Evolutionary conservation across 2,113 vertebrate genomes (phyloP), one percentile per base, ranked within the genome.

Genomic region (Chelonoidis abingdonii): DNA sequence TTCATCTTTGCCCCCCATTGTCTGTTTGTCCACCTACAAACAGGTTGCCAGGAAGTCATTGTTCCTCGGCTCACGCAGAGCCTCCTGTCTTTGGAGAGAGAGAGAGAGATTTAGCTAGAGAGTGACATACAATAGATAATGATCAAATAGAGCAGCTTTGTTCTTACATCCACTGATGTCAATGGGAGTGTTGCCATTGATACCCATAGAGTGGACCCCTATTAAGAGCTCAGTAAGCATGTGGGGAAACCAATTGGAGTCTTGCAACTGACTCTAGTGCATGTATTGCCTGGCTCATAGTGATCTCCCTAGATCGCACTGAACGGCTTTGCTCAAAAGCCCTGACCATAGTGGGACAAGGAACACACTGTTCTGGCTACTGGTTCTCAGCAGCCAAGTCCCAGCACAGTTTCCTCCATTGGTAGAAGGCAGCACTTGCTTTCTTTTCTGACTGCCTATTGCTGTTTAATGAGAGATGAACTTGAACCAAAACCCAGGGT

Each of bases 131-230:
- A 19, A 54, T 47, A 21, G 87, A 82, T 24, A 47, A 78, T 31
- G 86, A 76, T 86, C 57, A 92, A 69, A 90, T 80, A n/a, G 5
- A n/a, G 5, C 0, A 2, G 5, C 14, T 3, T 2, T 57, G 86
- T 22, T 92, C 41, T 44, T 93, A 69, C 93, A 69, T 56, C 54
- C 5, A 0, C 65, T 35, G 88, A 0, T 3, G 9, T 0, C 86
- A 41, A 24, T 62, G 44, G 85, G 12, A 1, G 2, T 72, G 59
- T 86, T 10, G 56, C 81, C 19, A 2, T 13, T 5, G 27, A 86
- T 31, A 22, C 69, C 47, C 38, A 50, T 22, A 35, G 1, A 6
- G 59, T 0, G 0, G 56, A 56, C 69, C 2, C 0, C 1, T 79
- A n/a, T 72, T 44, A 25, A 69, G 21, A 90, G 83, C 9, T n/a